phyloP scores from a whole-genome alignment of 2,797 vertebrate species.

The Onychomys arenicola region DNA sequence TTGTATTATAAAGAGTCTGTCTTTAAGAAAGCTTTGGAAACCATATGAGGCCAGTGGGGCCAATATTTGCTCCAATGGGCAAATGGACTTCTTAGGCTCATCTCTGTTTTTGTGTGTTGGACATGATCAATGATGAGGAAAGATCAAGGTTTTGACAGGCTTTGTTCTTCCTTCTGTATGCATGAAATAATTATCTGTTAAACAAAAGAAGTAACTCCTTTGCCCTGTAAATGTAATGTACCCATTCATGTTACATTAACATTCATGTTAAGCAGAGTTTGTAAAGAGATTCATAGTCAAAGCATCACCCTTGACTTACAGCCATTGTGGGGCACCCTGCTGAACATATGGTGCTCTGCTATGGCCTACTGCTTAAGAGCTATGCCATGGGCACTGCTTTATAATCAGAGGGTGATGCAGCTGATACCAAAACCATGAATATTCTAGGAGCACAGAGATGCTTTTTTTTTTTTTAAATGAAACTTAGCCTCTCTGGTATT shows the following conservation, averaged over 20 bases:
- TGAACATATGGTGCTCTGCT: constrained; percentile 51
- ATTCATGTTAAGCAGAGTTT: constrained; percentile 50
- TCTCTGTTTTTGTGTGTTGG: constrained; percentile 16
- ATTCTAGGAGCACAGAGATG: constrained; percentile 26
- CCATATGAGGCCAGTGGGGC: not conserved
- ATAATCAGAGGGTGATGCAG: not conserved
- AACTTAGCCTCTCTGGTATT: not conserved
- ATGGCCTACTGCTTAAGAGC: not conserved
- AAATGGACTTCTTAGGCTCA: constrained; percentile 4
- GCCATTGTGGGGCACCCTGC: not conserved
- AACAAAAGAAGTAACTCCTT: constrained; percentile 70
- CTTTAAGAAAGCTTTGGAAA: constrained; percentile 51
- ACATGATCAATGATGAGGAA: constrained; percentile 48
- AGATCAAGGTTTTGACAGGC: constrained; percentile 58
- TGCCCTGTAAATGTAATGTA: constrained; percentile 56
- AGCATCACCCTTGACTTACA: constrained; percentile 48
- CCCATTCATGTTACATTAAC: constrained; percentile 8
- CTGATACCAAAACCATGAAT: constrained; percentile 49
- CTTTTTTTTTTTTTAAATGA: constrained; percentile 27
- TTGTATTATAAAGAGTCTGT: constrained; percentile 1
- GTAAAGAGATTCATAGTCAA: constrained; percentile 62
- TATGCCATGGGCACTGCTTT: not conserved
- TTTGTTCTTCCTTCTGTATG: constrained; percentile 64
- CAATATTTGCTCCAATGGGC: constrained; percentile 10
- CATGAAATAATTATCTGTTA: constrained; percentile 70